Evolutionary conservation across 2,797 vertebrate species (phyloP), one percentile per base, ranked within the genome.

Genomic region (Morus bassanus): DNA sequence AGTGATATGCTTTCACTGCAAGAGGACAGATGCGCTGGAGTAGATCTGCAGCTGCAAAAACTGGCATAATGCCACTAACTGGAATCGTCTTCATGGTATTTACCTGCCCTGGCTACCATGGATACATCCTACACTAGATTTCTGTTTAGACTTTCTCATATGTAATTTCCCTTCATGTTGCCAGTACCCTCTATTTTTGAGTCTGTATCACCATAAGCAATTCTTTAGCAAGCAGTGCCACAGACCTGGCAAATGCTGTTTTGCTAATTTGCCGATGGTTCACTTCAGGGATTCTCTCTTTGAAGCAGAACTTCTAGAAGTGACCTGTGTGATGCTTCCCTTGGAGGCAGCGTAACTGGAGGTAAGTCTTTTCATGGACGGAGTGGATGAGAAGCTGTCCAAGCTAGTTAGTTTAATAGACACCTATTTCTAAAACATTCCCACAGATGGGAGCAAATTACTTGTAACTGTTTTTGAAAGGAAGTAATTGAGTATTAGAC

Each of bases 401-500:
- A 65, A 64, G 46, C 46, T 67, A 31, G 25, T 86, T 89, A 73
- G 30, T 76, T 76, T 91, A 79, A 69, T 35, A 82, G 51, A 43
- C 3, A 50, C 30, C 33, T 75, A 22, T 93, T 88, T 85, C 77
- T 79, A 59, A 96, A 93, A 85, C 39, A 33, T 63, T 76, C 51
- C 31, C 43, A 56, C 59, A 89, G 60, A 46, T 85, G 51, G 89
- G 22, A 81, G 33, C 8, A 89, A 87, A 82, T 82, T 69, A 63
- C 33, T 93, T 76, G 35, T 43, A 73, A 75, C 46, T 91, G 43
- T 37, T 86, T 90, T 89, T 90, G 70, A 85, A 82, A 91, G 43
- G 51, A 91, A 95, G 27, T 85, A 95, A 92, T 79, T 92, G 74
- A 82, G 31, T 81, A 91, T 87, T 67, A 73, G 81, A 70, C 41